Percentiles rank a stretch among this genome's conserved stretches.
Evolutionary conservation across 2,888 invertebrate genomes (phyloP).

Genomic region (Prionchulus punctatus): DNA sequence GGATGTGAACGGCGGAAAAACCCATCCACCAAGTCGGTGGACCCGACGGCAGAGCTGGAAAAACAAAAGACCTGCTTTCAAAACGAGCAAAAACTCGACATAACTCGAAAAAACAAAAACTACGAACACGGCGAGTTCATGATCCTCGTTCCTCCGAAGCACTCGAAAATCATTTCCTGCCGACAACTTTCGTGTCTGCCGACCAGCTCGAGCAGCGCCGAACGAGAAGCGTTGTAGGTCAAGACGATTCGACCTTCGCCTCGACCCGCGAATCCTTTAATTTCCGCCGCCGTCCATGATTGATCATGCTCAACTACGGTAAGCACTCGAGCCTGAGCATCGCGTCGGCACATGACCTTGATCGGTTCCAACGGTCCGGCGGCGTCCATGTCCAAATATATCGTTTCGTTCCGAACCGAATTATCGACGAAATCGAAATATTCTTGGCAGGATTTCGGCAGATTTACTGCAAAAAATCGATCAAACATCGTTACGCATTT

Average conservation of each 20-base stretch:
- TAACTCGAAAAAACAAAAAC: no score
- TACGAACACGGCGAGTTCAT: not conserved
- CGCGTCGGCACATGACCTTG: not conserved
- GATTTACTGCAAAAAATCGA: not conserved
- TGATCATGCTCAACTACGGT: not conserved
- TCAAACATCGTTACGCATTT: no score
- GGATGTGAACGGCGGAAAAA: not conserved
- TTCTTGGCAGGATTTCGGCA: not conserved
- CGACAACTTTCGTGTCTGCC: not conserved
- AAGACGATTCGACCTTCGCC: not conserved
- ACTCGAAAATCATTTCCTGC: not conserved
- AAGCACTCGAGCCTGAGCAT: no score
- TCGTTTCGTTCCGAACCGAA: no score
- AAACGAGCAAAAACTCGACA: no score
- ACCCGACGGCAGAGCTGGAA: not conserved
- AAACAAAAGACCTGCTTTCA: no score
- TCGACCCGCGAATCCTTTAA: not conserved
- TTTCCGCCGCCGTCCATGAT: not conserved
- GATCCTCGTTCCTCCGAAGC: not conserved
- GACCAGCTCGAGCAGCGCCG: not conserved
- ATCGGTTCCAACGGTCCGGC: not conserved
- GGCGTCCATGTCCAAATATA: not conserved
- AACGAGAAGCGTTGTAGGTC: not conserved
- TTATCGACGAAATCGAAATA: not conserved
- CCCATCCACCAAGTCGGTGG: not conserved